These are phyloP conservation scores for Poeciliopsis infans DNA, from an alignment of 2,797 vertebrate species.

Conservation along the genomic window DNA sequence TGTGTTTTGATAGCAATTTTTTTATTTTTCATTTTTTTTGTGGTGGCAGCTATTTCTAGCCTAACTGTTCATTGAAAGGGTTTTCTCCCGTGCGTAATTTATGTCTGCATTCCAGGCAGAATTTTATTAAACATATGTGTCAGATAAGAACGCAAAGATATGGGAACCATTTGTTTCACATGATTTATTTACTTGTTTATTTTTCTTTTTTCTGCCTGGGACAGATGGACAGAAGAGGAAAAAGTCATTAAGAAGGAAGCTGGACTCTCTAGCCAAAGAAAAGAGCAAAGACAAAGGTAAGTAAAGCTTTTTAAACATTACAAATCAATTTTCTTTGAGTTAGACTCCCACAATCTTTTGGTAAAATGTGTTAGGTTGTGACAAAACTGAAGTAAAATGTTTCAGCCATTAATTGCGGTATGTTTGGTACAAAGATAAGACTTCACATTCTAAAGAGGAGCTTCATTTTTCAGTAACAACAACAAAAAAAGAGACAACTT, in stretches of 20 bases:
- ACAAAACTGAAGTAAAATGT: background rate
- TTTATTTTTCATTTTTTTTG: conserved; percentile 11
- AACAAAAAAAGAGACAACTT: background rate
- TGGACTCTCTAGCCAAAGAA: conserved; percentile 94
- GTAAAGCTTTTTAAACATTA: conserved; percentile 4
- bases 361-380: background rate
- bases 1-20: conserved; percentile 11
- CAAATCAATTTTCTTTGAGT: background rate
- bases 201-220: conserved; percentile 5
- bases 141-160: conserved; percentile 48
- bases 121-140: conserved; percentile 48
- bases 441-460: background rate
- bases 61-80: conserved; percentile 34
- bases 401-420: background rate
- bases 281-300: conserved; percentile 93
- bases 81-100: conserved; percentile 40
- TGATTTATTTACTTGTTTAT: conserved; percentile 39
- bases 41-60: conserved; percentile 26
- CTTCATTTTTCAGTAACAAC: background rate
- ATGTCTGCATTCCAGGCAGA: conserved; percentile 55
- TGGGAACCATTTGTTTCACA: conserved; percentile 43
- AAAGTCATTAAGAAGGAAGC: conserved; percentile 95
- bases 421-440: background rate
- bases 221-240: conserved; percentile 98
- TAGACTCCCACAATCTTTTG: background rate